phyloP scores from a whole-genome alignment of 1,140 invertebrate species.

The Bombus soroeensis region DNA sequence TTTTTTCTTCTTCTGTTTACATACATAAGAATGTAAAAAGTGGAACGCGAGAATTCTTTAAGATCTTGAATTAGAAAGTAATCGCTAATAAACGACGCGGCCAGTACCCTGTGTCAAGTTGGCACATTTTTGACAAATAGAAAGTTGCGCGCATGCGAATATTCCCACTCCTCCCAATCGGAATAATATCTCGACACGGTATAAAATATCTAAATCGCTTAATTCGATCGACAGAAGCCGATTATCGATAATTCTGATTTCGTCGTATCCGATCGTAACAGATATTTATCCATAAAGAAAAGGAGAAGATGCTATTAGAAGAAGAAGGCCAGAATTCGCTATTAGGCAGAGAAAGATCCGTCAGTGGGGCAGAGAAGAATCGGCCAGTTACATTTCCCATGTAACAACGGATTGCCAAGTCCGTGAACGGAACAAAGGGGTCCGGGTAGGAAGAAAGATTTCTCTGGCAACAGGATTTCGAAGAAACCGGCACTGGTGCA shows the following conservation, averaged over 20 bases:
- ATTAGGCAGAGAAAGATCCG: background rate
- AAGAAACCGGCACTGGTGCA: conserved; percentile 34
- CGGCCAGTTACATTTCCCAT: background rate
- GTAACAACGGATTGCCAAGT: background rate
- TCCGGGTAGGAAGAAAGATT: background rate
- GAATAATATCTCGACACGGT: background rate
- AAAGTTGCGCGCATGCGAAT: background rate
- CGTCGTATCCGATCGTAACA: no score
- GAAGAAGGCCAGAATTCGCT: background rate
- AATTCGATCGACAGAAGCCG: no score
- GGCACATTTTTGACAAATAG: conserved; percentile 8
- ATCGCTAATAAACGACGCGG: background rate
- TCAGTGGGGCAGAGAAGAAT: background rate
- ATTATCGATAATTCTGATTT: no score
- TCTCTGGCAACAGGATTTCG: conserved; percentile 36
- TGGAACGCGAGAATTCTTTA: background rate
- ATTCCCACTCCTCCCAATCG: no score
- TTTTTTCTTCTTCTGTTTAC: no score
- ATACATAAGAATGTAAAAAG: background rate
- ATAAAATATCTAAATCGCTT: background rate
- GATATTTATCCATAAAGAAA: no score
- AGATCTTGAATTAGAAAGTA: background rate
- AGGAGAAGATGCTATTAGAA: no score
- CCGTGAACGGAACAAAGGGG: conserved; percentile 19
- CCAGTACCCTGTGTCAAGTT: background rate